These are phyloP conservation scores for Engraulis encrasicolus DNA, from an alignment of 2,113 vertebrate species.

Conservation along the genomic window DNA sequence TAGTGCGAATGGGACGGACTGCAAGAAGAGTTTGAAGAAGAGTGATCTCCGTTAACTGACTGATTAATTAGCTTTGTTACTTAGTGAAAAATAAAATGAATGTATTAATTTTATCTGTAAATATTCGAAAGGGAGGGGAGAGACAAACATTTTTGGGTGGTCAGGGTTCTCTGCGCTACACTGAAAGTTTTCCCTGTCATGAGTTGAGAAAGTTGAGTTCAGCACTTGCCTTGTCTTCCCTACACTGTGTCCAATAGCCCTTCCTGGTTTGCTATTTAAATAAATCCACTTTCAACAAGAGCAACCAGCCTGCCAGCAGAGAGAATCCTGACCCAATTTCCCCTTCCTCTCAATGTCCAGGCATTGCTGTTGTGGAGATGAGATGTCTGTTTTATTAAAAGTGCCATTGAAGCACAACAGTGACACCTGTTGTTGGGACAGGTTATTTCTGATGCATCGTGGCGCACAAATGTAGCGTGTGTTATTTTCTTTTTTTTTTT, in stretches of 20 bases:
- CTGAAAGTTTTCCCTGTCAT: conserved; percentile 35
- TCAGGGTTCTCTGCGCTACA: conserved; percentile 71
- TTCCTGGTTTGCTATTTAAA: conserved; percentile 69
- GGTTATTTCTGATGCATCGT: conserved; percentile 54
- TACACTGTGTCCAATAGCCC: conserved; percentile 62
- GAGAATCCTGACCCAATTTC: conserved; percentile 69
- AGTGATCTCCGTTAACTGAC: conserved; percentile 75
- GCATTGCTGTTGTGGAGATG: conserved; percentile 85
- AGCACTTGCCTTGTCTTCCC: conserved; percentile 61
- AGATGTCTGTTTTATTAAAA: conserved; percentile 88
- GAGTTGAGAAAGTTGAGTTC: conserved; percentile 55
- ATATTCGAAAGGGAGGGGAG: conserved; percentile 71
- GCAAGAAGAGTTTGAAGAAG: conserved; percentile 70
- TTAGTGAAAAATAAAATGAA: conserved; percentile 80
- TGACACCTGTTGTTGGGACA: conserved; percentile 75
- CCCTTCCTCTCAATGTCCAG: conserved; percentile 75
- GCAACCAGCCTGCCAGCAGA: conserved; percentile 75
- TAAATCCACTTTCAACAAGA: conserved; percentile 69
- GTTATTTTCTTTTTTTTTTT: no score
- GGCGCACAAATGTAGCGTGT: neutral
- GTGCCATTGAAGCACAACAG: conserved; percentile 81
- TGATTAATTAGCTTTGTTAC: conserved; percentile 80
- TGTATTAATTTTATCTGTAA: conserved; percentile 80
- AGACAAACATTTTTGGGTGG: conserved; percentile 48
- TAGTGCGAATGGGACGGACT: conserved; percentile 51